phyloP scores from a whole-genome alignment of 1,140 invertebrate genomes.

The Cherax quadricarinatus region DNA sequence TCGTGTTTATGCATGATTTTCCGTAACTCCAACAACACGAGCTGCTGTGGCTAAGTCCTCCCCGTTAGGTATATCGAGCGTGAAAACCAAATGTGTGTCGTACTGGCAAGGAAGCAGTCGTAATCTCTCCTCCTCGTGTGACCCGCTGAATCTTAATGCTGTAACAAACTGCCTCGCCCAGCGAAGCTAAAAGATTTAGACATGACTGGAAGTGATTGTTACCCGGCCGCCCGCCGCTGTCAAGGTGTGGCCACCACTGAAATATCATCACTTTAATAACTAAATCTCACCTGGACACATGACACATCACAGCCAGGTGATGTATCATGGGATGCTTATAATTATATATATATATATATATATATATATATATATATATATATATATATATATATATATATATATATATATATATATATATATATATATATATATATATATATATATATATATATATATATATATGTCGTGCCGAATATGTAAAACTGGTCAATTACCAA shows the following conservation, averaged over 20 bases:
- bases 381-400: too few species aligned
- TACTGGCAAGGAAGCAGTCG: background rate
- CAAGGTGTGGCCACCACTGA: constrained; percentile 59
- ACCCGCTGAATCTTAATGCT: background rate
- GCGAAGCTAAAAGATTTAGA: constrained; percentile 53
- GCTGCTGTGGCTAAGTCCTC: background rate
- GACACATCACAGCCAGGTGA: constrained; percentile 21
- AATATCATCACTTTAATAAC: constrained; percentile 61
- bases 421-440: too few species aligned
- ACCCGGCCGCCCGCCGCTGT: constrained; percentile 43
- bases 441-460: too few species aligned
- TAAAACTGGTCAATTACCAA: too few species aligned
- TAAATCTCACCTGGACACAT: constrained; percentile 48
- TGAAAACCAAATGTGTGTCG: background rate
- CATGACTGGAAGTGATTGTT: constrained; percentile 64
- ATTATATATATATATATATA: background rate
- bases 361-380: background rate
- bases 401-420: too few species aligned
- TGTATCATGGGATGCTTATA: too few species aligned
- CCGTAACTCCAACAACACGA: constrained; percentile 38
- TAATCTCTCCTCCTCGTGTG: background rate
- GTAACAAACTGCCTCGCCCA: constrained; percentile 50
- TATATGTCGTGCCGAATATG: too few species aligned
- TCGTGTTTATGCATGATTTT: constrained; percentile 55
- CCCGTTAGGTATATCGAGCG: background rate